Evolutionary conservation across 2,888 invertebrate species (phyloP).

Genomic region (Alloscopus bannaensis): DNA sequence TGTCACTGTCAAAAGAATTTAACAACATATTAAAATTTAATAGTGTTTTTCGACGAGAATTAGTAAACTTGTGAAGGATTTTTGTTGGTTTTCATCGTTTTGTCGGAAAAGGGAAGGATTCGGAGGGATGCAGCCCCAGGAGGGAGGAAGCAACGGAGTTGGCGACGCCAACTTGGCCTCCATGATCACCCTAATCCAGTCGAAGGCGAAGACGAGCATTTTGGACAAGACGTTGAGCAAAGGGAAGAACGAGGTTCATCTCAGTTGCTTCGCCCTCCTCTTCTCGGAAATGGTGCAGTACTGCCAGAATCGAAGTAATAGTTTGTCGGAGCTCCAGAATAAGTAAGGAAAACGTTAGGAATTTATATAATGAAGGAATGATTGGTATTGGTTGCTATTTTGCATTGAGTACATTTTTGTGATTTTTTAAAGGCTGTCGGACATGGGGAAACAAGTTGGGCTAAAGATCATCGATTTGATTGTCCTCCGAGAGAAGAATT

Average conservation of each 20-base stretch:
- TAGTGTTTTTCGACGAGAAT: too few relatives aligned
- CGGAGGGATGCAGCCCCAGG: constrained; percentile 21
- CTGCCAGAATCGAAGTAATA: constrained; percentile 96
- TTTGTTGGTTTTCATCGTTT: too few relatives aligned
- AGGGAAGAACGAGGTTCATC: constrained; percentile 93
- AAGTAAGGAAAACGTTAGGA: constrained; percentile 81
- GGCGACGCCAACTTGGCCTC: constrained; percentile 54
- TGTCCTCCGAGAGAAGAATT: constrained; percentile 93
- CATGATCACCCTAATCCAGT: constrained; percentile 68
- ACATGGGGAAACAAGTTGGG: constrained; percentile 97
- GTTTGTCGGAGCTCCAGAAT: constrained; percentile 94
- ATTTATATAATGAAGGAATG: too few relatives aligned
- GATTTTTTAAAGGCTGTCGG: constrained; percentile 84
- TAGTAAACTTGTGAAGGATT: too few relatives aligned
- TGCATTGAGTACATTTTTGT: too few relatives aligned
- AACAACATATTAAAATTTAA: too few relatives aligned
- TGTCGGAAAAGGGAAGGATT: too few relatives aligned
- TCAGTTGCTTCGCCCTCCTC: constrained; percentile 94
- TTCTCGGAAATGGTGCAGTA: constrained; percentile 99
- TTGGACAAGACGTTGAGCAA: constrained; percentile 93
- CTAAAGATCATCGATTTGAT: constrained; percentile 94
- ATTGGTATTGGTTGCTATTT: too few relatives aligned
- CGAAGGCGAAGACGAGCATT: constrained; percentile 82
- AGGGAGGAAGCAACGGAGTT: constrained; percentile 13
- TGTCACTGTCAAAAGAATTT: too few relatives aligned